Conservation (phyloP, 2,888 invertebrate species). For the Eristalis arbustorum region DNA sequence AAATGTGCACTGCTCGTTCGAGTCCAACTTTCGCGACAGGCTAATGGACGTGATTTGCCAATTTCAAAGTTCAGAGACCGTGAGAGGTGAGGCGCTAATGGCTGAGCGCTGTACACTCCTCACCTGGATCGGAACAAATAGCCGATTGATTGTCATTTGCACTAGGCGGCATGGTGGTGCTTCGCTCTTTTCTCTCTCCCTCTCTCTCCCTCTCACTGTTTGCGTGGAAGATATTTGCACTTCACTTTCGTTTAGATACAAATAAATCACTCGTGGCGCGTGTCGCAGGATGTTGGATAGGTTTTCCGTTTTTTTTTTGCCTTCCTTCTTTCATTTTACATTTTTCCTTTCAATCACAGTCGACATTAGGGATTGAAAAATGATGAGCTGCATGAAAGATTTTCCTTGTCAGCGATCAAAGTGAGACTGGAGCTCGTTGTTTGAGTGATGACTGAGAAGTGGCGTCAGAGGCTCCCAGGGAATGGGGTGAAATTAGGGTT, state of each 20-base stretch:
- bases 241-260: constrained; percentile 42
- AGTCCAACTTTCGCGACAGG: constrained; percentile 9
- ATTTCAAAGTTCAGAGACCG: constrained; percentile 4
- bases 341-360: constrained; percentile 43
- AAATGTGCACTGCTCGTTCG: constrained; percentile 45
- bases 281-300: constrained; percentile 24
- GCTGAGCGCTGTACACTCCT: constrained; percentile 33
- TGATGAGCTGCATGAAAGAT: constrained; percentile 50
- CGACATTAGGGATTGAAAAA: constrained; percentile 44
- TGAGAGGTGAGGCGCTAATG: constrained; percentile 21
- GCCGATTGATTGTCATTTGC: constrained; percentile 43
- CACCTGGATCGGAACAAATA: constrained; percentile 50
- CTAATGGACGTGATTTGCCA: constrained; percentile 56
- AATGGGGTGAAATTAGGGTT: constrained; percentile 3
- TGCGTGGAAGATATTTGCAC: constrained; percentile 2
- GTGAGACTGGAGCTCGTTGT: constrained; percentile 1
- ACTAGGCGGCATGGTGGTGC: constrained; percentile 6
- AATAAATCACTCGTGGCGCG: constrained; percentile 61
- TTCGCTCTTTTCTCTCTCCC: neutral
- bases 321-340: neutral
- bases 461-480: neutral
- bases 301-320: constrained; percentile 1
- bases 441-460: constrained; percentile 15
- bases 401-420: constrained; percentile 34
- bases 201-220: neutral